Evolutionary conservation across 1,140 invertebrate genomes (phyloP).

Genomic region (Hormaphis cornu): DNA sequence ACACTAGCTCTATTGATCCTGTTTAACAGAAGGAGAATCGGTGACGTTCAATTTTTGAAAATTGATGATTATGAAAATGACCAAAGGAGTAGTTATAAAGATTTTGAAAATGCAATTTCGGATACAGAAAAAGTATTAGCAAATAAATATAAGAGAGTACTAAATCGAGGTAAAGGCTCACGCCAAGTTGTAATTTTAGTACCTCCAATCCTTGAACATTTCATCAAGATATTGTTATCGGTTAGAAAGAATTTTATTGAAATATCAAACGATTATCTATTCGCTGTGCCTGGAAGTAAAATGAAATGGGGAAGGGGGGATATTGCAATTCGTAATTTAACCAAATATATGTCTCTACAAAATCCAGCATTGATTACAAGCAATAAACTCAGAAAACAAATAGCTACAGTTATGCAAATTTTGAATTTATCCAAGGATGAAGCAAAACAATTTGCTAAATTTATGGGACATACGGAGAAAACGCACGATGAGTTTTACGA

Average conservation of each 20-base stretch:
- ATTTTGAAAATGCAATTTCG: background rate
- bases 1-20: background rate
- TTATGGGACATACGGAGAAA: conserved; percentile 5
- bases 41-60: background rate
- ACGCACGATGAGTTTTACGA: background rate
- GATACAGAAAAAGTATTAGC: background rate
- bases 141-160: background rate
- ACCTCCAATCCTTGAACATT: background rate
- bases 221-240: background rate
- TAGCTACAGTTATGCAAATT: background rate
- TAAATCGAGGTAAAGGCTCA: background rate
- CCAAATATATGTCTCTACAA: background rate
- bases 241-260: background rate
- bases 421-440: background rate
- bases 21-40: background rate
- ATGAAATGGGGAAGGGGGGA: background rate
- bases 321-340: background rate
- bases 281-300: background rate
- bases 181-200: background rate
- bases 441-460: background rate
- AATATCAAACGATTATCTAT: background rate
- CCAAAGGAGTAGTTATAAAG: background rate
- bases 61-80: background rate
- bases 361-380: background rate
- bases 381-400: background rate